These are phyloP conservation scores for Hetaerina titia DNA, from an alignment of 2,888 invertebrate genomes.

Conservation along the genomic window DNA sequence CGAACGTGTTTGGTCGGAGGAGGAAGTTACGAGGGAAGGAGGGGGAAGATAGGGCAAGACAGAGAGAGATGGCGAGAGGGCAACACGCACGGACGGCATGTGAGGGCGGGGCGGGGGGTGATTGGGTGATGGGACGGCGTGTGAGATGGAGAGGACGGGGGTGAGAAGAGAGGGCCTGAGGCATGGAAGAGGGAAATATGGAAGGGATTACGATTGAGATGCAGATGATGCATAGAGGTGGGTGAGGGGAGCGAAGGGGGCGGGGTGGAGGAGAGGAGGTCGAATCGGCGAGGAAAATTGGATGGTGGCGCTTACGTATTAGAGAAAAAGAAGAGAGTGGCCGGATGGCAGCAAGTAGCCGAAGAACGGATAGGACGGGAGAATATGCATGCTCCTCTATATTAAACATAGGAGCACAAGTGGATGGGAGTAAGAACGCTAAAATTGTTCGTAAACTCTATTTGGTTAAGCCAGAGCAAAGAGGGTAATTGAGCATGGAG, in stretches of 20 bases:
- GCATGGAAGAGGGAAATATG: not conserved
- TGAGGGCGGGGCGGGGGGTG: not conserved
- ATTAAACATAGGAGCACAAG: too few relatives aligned
- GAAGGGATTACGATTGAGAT: not conserved
- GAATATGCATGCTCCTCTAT: too few relatives aligned
- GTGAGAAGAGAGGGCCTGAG: not conserved
- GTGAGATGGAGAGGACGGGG: not conserved
- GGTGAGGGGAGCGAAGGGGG: not conserved
- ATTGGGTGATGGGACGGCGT: not conserved
- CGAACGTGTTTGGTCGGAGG: too few relatives aligned
- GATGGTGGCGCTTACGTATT: not conserved
- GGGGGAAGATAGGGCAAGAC: not conserved
- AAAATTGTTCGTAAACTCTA: too few relatives aligned
- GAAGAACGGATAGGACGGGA: too few relatives aligned
- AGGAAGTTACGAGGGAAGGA: not conserved
- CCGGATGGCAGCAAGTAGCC: too few relatives aligned
- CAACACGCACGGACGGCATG: not conserved
- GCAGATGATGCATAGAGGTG: not conserved
- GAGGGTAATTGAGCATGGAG: too few relatives aligned
- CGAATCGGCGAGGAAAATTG: not conserved
- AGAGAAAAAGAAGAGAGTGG: too few relatives aligned
- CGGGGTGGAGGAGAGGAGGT: not conserved
- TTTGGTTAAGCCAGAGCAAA: too few relatives aligned
- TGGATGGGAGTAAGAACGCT: too few relatives aligned
- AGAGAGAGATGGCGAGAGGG: not conserved